phyloP scores from a whole-genome alignment of 2,888 invertebrate species.

The Sinopyrophorus schimmeli region DNA sequence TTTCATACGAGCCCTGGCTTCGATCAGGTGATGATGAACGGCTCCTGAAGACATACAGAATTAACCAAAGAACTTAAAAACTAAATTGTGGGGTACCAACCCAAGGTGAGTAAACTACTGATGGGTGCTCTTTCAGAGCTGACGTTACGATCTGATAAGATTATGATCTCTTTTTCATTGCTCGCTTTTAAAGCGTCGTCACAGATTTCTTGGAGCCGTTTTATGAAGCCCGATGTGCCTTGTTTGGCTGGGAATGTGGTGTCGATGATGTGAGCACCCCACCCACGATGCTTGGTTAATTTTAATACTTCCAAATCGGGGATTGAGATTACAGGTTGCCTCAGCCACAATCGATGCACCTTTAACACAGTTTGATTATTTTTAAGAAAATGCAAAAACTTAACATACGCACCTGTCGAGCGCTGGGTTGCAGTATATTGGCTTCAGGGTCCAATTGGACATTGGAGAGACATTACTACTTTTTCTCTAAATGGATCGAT shows the following conservation, averaged over 20 bases:
- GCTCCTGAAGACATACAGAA: slow-evolving; percentile 63
- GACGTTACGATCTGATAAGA: slow-evolving; percentile 79
- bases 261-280: slow-evolving; percentile 82
- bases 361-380: slow-evolving; percentile 6
- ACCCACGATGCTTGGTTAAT: slow-evolving; percentile 79
- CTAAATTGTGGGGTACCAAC: slow-evolving; percentile 31
- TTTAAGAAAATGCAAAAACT: background rate
- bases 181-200: slow-evolving; percentile 76
- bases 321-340: slow-evolving; percentile 92
- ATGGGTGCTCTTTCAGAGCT: slow-evolving; percentile 70
- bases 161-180: slow-evolving; percentile 72
- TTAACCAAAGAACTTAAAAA: too few species aligned
- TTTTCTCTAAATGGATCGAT: slow-evolving; percentile 99
- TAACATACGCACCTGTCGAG: slow-evolving; percentile 63
- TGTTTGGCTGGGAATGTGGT: slow-evolving; percentile 81
- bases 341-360: slow-evolving; percentile 85
- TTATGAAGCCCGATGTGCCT: slow-evolving; percentile 74
- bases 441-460: slow-evolving; percentile 96
- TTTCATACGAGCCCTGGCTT: slow-evolving; percentile 93
- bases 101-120: slow-evolving; percentile 82
- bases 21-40: slow-evolving; percentile 94
- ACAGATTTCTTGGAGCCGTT: slow-evolving; percentile 80
- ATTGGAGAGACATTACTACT: slow-evolving; percentile 97
- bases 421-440: slow-evolving; percentile 89
- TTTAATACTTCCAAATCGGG: slow-evolving; percentile 88